These are phyloP conservation scores for Luidia sarsii DNA, from an alignment of 53 echinoderm and acorn worm genomes.

Conservation along the genomic window DNA sequence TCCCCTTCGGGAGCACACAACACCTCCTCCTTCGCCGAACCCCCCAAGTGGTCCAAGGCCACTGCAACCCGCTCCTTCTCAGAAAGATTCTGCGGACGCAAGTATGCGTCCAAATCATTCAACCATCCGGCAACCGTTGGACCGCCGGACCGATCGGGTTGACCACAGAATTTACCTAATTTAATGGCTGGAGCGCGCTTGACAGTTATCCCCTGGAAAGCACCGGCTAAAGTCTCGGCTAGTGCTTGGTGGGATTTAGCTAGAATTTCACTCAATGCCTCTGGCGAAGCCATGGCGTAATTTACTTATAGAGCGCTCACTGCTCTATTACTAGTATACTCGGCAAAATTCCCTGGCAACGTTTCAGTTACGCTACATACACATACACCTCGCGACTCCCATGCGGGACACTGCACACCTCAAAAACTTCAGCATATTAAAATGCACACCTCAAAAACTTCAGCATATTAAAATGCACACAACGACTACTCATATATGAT, in stretches of 20 bases:
- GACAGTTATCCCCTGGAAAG: conserved; percentile 1
- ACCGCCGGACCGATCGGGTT: conserved; percentile 16
- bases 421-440: too few relatives aligned
- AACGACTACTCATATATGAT: too few relatives aligned
- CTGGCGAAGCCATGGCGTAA: too few relatives aligned
- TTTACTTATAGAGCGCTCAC: too few relatives aligned
- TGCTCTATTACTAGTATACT: too few relatives aligned
- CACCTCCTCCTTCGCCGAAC: conserved; percentile 42
- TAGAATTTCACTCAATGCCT: not conserved
- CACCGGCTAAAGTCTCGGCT: conserved; percentile 8
- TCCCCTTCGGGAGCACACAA: conserved; percentile 32
- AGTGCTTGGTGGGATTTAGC: not conserved
- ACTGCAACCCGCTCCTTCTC: conserved; percentile 7
- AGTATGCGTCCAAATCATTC: conserved; percentile 27
- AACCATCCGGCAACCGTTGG: conserved; percentile 40
- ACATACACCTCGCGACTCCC: too few relatives aligned
- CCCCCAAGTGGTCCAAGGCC: conserved; percentile 41
- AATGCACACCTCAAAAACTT: too few relatives aligned
- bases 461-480: too few relatives aligned
- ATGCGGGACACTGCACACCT: too few relatives aligned
- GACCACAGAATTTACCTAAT: conserved; percentile 17
- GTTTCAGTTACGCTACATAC: too few relatives aligned
- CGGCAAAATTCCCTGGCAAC: too few relatives aligned
- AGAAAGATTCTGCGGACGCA: not conserved
- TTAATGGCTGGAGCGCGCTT: conserved; percentile 22